Conservation (phyloP, 2,797 vertebrate species). For the Sebastes itinus region DNA sequence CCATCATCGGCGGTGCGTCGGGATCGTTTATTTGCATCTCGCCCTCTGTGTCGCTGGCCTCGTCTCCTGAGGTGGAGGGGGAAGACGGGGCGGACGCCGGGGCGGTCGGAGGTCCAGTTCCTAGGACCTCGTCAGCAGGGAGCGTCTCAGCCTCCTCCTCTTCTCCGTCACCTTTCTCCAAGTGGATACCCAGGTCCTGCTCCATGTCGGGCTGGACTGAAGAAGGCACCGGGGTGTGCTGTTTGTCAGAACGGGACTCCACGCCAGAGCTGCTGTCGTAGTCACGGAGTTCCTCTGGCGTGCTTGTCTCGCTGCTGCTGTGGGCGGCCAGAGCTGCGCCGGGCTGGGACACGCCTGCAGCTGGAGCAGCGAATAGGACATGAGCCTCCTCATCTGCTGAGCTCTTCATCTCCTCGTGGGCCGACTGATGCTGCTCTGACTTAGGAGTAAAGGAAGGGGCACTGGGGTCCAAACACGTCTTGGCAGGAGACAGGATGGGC, state of each 20-base stretch:
- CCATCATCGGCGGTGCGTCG: constrained; percentile 55
- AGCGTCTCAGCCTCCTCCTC: constrained; percentile 88
- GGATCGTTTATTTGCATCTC: constrained; percentile 85
- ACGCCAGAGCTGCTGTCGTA: constrained; percentile 93
- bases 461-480: constrained; percentile 61
- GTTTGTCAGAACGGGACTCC: constrained; percentile 87
- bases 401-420: constrained; percentile 38
- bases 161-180: constrained; percentile 85
- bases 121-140: constrained; percentile 84
- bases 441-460: constrained; percentile 51
- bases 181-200: constrained; percentile 88
- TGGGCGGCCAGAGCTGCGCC: constrained; percentile 83
- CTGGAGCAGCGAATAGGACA: constrained; percentile 27
- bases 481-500: constrained; percentile 74
- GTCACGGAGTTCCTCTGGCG: constrained; percentile 90
- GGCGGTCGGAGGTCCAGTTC: constrained; percentile 83
- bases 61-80: constrained; percentile 83
- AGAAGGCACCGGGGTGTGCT: constrained; percentile 78
- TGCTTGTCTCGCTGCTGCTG: constrained; percentile 91
- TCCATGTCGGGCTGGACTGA: constrained; percentile 79
- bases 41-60: constrained; percentile 85
- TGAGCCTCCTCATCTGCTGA: constrained; percentile 37
- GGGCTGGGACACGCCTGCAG: constrained; percentile 77
- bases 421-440: constrained; percentile 24
- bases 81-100: constrained; percentile 83